Base-by-base conservation (phyloP, 2,888 invertebrate species). In the Phyllotreta cruciferae region DNA sequence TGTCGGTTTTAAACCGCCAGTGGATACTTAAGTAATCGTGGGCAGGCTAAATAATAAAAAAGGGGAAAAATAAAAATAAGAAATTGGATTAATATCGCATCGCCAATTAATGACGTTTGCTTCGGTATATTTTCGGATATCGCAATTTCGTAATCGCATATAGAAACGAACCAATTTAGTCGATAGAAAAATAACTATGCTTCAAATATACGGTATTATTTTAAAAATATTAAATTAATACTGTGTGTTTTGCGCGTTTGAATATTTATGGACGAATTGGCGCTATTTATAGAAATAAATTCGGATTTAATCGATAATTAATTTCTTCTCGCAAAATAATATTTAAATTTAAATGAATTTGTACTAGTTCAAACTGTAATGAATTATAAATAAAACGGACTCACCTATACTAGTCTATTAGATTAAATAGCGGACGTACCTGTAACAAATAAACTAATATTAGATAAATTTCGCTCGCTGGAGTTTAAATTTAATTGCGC, bases 91-190 rank as follows among this genome's bases (percentile, higher is more conserved):
- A 34, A 36, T 35, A 35, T 47, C 47, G 47, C 36, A 36, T 10
- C 3, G 6, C 14, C 35, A 10, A n/a, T n/a, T n/a, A n/a, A 2
- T 35, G 3, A 36, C 50, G 36, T 9, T 10, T 35, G 36, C 35
- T 50, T 50, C 36, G 10, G 36, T 50, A 50, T 50, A 50, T 50
- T 50, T 50, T 35, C 1, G 10, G 41, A 41, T n/a, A 41, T 41
- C 9, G 9, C 10, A 41, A 41, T 9, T 41, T 41, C 9, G 41
- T 41, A 41, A 24, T 24, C 24, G 24, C 24, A 24, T 24, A 4
- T 24, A 4, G 24, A 24, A 24, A 24, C 24, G 24, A 24, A 24
- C 24, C n/a, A n/a, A 24, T 24, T 24, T 24, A 3, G 1, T 24
- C 4, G 24, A 24, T 24, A 3, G 24, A 24, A 24, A 24, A 24